A percentile compares a stretch with the other conserved stretches of the same genome.
These are phyloP conservation scores for Varanus komodoensis DNA, from an alignment of 2,113 vertebrate genomes.

Conservation along the genomic window DNA sequence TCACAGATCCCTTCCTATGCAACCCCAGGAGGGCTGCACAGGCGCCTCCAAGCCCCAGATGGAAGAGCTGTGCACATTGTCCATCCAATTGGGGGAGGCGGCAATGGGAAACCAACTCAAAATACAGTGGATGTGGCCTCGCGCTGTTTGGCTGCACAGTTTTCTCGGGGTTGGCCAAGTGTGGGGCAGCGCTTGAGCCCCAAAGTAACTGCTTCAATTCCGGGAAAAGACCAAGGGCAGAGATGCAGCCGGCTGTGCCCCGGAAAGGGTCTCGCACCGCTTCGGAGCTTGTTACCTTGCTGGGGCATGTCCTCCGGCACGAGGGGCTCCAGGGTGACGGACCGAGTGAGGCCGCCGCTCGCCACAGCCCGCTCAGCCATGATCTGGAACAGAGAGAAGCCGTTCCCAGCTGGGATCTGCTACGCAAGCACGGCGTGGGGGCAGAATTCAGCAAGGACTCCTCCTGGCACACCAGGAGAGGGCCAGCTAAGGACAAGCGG, in stretches of 20 bases:
- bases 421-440: not conserved
- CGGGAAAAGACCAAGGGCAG: not conserved
- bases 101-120: not conserved
- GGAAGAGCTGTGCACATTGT: not conserved
- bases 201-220: not conserved
- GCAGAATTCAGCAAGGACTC: not conserved
- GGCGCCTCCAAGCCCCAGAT: not conserved
- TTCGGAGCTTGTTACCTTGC: slow-evolving; percentile 82
- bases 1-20: not conserved
- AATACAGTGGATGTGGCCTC: not conserved
- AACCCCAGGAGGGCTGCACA: not conserved
- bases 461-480: not conserved
- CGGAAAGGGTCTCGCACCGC: not conserved
- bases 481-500: not conserved
- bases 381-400: slow-evolving; percentile 74
- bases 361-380: slow-evolving; percentile 82
- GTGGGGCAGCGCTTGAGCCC: too few relatives aligned
- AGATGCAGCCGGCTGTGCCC: not conserved
- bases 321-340: slow-evolving; percentile 81
- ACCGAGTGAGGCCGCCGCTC: slow-evolving; percentile 72
- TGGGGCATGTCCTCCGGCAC: slow-evolving; percentile 84
- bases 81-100: too few relatives aligned
- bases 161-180: too few relatives aligned
- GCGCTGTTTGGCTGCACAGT: not conserved
- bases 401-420: not conserved